Evolutionary conservation across 2,888 invertebrate genomes (phyloP), one percentile per base, ranked within the genome.

Genomic region (Drosophila meridiana): DNA sequence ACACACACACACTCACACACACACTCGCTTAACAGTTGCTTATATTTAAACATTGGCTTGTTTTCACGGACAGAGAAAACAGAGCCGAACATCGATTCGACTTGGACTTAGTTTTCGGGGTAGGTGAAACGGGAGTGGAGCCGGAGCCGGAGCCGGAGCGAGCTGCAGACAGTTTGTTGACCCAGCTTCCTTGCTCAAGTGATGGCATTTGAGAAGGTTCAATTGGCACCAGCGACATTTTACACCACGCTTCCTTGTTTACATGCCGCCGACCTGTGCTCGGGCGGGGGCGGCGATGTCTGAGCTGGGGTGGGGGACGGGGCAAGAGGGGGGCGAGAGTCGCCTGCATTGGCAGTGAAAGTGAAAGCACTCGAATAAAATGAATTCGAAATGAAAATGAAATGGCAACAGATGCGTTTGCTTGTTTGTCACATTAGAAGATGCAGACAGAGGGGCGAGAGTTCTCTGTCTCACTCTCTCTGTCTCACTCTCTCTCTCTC

Each of bases 141-240:
- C 9, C 4, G 5, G 52, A 13, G 58, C n/a, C 13, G 13, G 50
- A 32, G 30, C 34, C 5, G 8, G 52, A 13, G 58, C 32, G 52
- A 36, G 20, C 38, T 53, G 36, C 4, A 36, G 58, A 65, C 76
- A 88, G 88, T 85, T 85, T 85, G 77, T 86, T 88, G 88, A 88
- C 85, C 83, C 83, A 80, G 66, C 74, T 64, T 48, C 81, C 34
- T 13, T 60, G 52, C 45, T 61, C 6, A 58, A 57, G 62, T 48
- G 55, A 69, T 70, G 61, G 65, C 77, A 74, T 80, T 76, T 62
- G 71, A 67, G 80, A 85, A 78, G 81, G 68, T 76, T 87, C 86
- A 80, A 89, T 89, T 87, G 87, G 78, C 85, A 84, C 71, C 89
- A 84, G 85, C 76, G 87, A 89, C 82, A 87, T 76, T 89, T 76